Conservation (phyloP, 2,797 vertebrate species). For the Coregonus suidteri region DNA sequence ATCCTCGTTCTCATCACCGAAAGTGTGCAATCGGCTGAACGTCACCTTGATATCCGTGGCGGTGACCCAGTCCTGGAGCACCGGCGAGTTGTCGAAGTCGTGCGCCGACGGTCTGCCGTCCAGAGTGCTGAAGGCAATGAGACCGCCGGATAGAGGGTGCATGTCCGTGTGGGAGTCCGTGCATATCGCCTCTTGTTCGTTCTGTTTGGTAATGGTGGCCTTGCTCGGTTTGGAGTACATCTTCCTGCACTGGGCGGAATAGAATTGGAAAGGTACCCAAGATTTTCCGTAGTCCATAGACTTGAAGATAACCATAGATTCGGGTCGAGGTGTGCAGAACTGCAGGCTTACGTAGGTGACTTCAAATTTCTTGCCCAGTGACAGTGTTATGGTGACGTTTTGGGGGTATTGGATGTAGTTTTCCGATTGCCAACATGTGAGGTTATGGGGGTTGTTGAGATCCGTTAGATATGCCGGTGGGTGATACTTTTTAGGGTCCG, state of each 20-base stretch:
- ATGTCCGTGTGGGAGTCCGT: conserved; percentile 94
- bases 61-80: conserved; percentile 96
- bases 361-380: conserved; percentile 93
- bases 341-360: conserved; percentile 96
- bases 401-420: conserved; percentile 89
- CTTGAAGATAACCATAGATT: conserved; percentile 93
- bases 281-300: conserved; percentile 95
- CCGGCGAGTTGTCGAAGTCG: conserved; percentile 95
- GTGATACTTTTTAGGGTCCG: conserved; percentile 86
- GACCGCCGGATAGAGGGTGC: conserved; percentile 87
- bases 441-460: conserved; percentile 96
- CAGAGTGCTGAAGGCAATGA: conserved; percentile 96
- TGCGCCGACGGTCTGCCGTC: conserved; percentile 92
- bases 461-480: conserved; percentile 90
- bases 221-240: conserved; percentile 89
- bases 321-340: conserved; percentile 92
- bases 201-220: conserved; percentile 91
- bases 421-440: conserved; percentile 95
- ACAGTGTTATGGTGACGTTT: conserved; percentile 89
- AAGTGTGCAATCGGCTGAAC: conserved; percentile 90
- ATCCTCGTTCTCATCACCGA: conserved; percentile 93
- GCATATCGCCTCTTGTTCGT: conserved; percentile 94
- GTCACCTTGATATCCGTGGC: conserved; percentile 91
- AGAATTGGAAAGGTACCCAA: conserved; percentile 93
- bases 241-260: conserved; percentile 91